Base-by-base conservation (phyloP, 2,797 vertebrate species). In the Sylvilagus floridanus region DNA sequence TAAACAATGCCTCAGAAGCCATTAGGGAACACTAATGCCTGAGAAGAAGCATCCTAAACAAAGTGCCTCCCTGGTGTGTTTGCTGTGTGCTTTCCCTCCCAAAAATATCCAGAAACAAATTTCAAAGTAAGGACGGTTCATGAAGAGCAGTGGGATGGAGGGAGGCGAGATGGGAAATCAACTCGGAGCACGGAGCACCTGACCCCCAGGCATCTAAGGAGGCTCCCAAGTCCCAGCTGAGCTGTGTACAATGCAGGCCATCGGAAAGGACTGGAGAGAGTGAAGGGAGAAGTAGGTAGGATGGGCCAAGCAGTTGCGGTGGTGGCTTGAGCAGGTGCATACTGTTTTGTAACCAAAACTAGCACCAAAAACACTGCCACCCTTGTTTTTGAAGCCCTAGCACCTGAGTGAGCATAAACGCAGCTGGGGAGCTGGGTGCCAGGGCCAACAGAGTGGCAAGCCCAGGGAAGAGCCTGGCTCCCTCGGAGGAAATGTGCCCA, bases 331-430 rank as follows among this genome's bases (percentile, higher is more conserved):
- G 68, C 96, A 96, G 96, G 94, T 97, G 95, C 57, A 37, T 42
- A 32, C 63, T 93, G 96, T 82, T 97, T 93, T 96, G 94, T 96
- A 95, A 93, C 87, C 96, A 96, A 95, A 96, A 83, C n/a, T 5
- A 35, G 81, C 71, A 95, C 91, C 76, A 2, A 89, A 93, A 95
- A 94, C 85, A 95, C 52, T 2, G 10, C 63, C 63, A 2, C 32
- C 50, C 85, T 93, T 97, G 95, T 97, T 97, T 95, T 93, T 93
- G 73, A 97, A 95, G 72, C 54, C 81, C 28, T 52, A 22, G 52
- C 95, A 96, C 95, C 96, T 96, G 96, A 47, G 24, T 1, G 1
- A 94, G 42, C 42, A 22, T 93, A 97, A 96, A 97, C 14, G 2
- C 97, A 97, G 97, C 96, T 97, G 97, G 47, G 22, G 66, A 42